These are phyloP conservation scores for Potamarius usumacintae DNA, from an alignment of 2,113 vertebrate species.

Conservation along the genomic window DNA sequence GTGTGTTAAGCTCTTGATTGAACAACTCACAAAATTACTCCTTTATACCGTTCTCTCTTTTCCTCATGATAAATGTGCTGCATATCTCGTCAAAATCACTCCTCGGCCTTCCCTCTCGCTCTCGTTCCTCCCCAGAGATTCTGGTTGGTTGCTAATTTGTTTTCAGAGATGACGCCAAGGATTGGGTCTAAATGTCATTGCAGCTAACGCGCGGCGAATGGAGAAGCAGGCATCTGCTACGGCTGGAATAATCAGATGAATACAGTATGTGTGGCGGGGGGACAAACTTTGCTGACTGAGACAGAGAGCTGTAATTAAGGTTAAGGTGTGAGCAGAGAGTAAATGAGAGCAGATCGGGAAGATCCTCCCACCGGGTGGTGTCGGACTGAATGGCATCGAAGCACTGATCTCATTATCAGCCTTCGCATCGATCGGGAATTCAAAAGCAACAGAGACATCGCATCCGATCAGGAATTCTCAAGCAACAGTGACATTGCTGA, in stretches of 20 bases:
- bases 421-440: not conserved
- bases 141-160: conserved; percentile 7
- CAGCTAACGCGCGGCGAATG: not conserved
- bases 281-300: conserved; percentile 26
- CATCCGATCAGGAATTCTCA: not conserved
- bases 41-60: not conserved
- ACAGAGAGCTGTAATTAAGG: conserved; percentile 53
- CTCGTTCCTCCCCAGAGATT: conserved; percentile 13
- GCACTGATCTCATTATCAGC: conserved; percentile 18
- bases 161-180: conserved; percentile 6
- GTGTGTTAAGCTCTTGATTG: not conserved
- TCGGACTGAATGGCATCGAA: not conserved
- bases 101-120: not conserved
- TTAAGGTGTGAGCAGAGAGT: conserved; percentile 32
- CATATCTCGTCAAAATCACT: not conserved
- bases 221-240: not conserved
- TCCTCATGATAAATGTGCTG: not conserved
- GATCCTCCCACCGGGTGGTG: conserved; percentile 23
- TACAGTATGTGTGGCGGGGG: not conserved
- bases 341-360: conserved; percentile 38
- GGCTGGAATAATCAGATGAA: not conserved
- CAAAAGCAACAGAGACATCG: not conserved
- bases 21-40: not conserved
- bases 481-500: not conserved
- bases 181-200: conserved; percentile 20